Evolutionary conservation across 2,113 vertebrate species (phyloP), one percentile per base, ranked within the genome.

Genomic region (Festucalex cinctus): DNA sequence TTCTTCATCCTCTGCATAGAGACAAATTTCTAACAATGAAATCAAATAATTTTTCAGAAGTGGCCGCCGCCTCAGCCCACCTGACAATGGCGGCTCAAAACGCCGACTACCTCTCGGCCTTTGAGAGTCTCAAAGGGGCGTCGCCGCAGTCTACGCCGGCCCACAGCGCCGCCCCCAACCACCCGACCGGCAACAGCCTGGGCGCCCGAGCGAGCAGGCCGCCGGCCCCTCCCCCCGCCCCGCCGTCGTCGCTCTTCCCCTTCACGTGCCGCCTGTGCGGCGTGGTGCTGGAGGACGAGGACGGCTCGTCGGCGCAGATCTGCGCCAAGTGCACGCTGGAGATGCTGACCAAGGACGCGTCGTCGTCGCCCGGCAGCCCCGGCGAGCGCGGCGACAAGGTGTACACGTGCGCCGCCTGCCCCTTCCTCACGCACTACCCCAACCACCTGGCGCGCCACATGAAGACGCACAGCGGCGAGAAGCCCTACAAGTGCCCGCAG

Each of bases 401-500:
- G 74, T 98, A 97, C 44, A 93, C 95, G 22, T 98, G 96, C 65
- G 91, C 93, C 48, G 86, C 96, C 79, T 99, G 97, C 88, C 89
- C 96, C 24, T 99, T 98, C 20, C 93, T 97, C 85, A 98, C 97
- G 28, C 96, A 96, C 81, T 99, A 99, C 84, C 95, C 95, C 46
- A 98, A 99, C 91, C 96, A 99, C 88, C 83, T 99, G 91, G 95
- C 94, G 0, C 94, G 96, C 70, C 96, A 98, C 91, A 99, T 99
- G 96, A 99, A 98, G 91, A 98, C 95, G 0, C 96, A 98, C 90
- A 98, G 95, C 0, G 96, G 97, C 0, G 97, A 99, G 87, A 99
- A 98, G 86, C 97, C 95, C 0, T 98, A 98, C n/a, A 92, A 92
- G 83, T 99, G 97, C 83, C 94, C 94, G 0, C 94, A 96, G 80